A percentile compares a stretch with the other conserved stretches of the same genome.
These are phyloP conservation scores for Thunnus thynnus DNA, from an alignment of 2,113 vertebrate species.

Conservation along the genomic window DNA sequence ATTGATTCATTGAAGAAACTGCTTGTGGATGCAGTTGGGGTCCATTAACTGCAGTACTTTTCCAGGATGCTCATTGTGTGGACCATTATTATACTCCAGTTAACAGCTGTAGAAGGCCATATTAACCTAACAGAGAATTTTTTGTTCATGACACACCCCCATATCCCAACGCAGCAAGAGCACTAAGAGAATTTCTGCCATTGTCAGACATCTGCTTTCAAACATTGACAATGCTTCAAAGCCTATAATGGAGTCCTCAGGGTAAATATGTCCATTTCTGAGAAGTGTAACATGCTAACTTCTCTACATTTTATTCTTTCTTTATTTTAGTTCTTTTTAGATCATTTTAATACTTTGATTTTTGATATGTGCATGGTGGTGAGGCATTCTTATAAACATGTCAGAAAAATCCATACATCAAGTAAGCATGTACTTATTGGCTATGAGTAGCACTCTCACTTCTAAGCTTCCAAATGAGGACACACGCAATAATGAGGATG, in stretches of 20 bases:
- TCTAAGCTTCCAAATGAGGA: conserved; percentile 1
- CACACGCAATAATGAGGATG: not conserved
- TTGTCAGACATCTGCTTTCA: conserved; percentile 76
- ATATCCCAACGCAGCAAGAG: conserved; percentile 64
- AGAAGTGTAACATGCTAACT: conserved; percentile 28
- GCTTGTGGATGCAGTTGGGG: conserved; percentile 66
- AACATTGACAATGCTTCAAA: conserved; percentile 68
- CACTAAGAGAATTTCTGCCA: conserved; percentile 56
- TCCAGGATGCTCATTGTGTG: conserved; percentile 69
- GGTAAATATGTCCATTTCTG: conserved; percentile 62
- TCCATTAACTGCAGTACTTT: conserved; percentile 72
- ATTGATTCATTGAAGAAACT: conserved; percentile 63
- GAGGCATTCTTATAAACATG: not conserved
- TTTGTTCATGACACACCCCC: conserved; percentile 67
- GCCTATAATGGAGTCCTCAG: conserved; percentile 60
- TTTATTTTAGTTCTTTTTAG: conserved; percentile 10
- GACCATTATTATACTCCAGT: conserved; percentile 77
- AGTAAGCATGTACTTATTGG: not conserved
- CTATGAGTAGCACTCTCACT: not conserved
- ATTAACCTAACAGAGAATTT: conserved; percentile 63
- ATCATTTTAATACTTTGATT: conserved; percentile 1
- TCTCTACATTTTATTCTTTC: conserved; percentile 37
- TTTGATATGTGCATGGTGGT: not conserved
- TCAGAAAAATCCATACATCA: conserved; percentile 14
- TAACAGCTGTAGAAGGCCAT: conserved; percentile 73